Percentiles rank a stretch among this genome's conserved stretches.
Evolutionary conservation across 2,113 vertebrate species (phyloP).

Genomic region (Saimiri boliviensis): DNA sequence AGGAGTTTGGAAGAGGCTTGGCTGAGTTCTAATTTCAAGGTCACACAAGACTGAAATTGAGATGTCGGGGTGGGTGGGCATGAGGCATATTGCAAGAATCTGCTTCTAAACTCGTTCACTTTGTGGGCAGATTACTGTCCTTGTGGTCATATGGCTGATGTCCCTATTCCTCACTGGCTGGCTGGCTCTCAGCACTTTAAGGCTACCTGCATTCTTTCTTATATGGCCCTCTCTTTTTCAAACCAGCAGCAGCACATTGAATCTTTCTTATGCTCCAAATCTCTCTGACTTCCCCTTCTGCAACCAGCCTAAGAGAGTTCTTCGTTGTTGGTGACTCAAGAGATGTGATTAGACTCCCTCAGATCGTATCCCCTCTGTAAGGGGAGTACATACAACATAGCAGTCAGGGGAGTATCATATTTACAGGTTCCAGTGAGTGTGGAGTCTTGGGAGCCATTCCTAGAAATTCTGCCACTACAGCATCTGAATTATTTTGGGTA

Average conservation of each 20-base stretch:
- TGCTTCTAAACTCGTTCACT: neutral
- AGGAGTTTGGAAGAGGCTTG: neutral
- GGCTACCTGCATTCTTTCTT: neutral
- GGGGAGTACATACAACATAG: neutral
- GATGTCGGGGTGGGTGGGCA: neutral
- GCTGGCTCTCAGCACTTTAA: neutral
- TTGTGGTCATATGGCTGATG: neutral
- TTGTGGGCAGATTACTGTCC: neutral
- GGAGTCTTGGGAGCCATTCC: neutral
- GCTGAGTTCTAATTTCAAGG: neutral
- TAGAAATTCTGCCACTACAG: conserved; percentile 9
- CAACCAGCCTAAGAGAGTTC: neutral
- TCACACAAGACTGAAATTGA: neutral
- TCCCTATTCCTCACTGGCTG: neutral
- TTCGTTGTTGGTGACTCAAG: neutral
- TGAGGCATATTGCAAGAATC: neutral
- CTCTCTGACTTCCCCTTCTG: neutral
- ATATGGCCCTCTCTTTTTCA: neutral
- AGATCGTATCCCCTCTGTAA: neutral
- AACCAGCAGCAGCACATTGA: neutral
- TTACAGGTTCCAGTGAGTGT: neutral
- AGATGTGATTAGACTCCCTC: neutral
- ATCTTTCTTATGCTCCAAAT: neutral
- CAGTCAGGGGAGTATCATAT: neutral
- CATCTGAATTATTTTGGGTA: neutral